Evolutionary conservation across 2,113 vertebrate species (phyloP), one percentile per base, ranked within the genome.

Genomic region (Grantiella picta): DNA sequence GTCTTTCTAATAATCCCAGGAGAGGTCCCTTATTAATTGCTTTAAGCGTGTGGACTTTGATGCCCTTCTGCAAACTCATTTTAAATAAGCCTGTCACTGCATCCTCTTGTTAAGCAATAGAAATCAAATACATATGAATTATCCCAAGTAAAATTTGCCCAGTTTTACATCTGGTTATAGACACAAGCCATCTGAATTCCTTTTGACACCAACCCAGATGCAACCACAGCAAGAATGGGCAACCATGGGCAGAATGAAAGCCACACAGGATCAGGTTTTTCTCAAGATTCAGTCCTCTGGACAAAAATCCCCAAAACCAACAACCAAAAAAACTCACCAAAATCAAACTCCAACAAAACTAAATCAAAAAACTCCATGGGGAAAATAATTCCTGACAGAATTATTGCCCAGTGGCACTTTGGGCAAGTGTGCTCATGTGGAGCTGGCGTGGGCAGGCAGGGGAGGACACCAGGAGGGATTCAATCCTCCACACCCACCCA

Each of bases 131-230:
- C 7, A 3, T 36, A 64, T 31, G 12, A 22, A 50, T 72, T 72
- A 75, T 66, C 11, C 8, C 72, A 81, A 80, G 24, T n/a, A n/a
- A 60, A 82, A 29, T 71, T 79, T 77, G 21, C 52, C 28, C 25
- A 64, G 29, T 29, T 95, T 77, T 84, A 89, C n/a, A 59, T 57
- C 64, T 56, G 57, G 13, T 92, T 91, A 19, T 60, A 64, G 45
- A n/a, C 56, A 65, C 5, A 53, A 84, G 50, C 28, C 13, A 33
- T 40, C 20, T 83, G 56, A 87, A 89, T 70, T 75, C 42, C 35
- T 49, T 75, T 66, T 73, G 57, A 73, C 44, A 50, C 52, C 40
- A 78, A 61, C 24, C 28, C 86, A 75, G 54, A 64, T 44, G 40
- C 50, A 75, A 31, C 15, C 24, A 14, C 45, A 72, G 61, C 2